Percentiles rank a stretch among this genome's conserved stretches.
Conservation (phyloP, 2,888 invertebrate genomes). For the Scrobipalpa atriplicella region DNA sequence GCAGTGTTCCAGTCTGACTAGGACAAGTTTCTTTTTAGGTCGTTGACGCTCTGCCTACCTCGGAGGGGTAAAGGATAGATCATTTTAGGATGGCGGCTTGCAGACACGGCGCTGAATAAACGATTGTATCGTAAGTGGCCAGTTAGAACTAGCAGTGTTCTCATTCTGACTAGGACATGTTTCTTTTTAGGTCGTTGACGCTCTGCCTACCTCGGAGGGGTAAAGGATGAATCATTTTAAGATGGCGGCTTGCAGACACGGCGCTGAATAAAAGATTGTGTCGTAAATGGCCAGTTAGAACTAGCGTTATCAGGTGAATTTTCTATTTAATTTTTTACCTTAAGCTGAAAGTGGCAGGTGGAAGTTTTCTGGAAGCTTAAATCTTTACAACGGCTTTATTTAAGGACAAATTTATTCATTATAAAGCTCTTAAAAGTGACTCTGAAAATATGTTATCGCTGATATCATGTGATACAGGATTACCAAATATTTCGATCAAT, state of each 20-base stretch:
- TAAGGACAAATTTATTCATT: too few relatives aligned
- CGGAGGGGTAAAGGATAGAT: background rate
- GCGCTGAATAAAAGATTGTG: constrained; percentile 24
- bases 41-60: background rate
- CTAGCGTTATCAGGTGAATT: too few relatives aligned
- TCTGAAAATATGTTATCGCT: too few relatives aligned
- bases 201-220: too few relatives aligned
- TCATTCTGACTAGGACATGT: background rate
- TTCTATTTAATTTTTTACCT: too few relatives aligned
- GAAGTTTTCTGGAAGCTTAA: background rate
- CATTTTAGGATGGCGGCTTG: background rate
- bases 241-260: background rate
- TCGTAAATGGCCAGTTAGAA: constrained; percentile 19
- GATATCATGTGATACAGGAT: too few relatives aligned
- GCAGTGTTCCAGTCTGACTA: background rate
- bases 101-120: constrained; percentile 20
- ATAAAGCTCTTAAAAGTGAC: too few relatives aligned
- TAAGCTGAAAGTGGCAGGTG: background rate
- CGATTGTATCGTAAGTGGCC: constrained; percentile 18
- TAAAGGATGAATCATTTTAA: background rate
- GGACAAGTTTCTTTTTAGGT: background rate
- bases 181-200: background rate
- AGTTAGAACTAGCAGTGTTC: constrained; percentile 15
- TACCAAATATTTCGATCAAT: too few relatives aligned
- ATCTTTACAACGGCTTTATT: background rate